Conservation (phyloP, 2,113 vertebrate genomes). For the Sphyrna mokarran region DNA sequence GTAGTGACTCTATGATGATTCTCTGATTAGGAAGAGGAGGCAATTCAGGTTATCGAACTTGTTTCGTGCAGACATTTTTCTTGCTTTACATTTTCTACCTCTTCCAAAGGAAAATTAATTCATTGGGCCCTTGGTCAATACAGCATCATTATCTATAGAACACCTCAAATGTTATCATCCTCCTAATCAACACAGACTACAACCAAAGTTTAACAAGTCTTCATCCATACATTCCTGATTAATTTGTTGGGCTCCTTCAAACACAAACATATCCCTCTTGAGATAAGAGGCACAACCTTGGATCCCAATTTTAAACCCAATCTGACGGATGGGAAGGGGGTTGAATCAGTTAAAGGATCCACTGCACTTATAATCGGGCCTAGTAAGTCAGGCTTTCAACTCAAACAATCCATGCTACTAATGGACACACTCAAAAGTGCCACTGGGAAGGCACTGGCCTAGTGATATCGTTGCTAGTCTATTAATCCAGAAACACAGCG, state of each 20-base stretch:
- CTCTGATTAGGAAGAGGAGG: neutral
- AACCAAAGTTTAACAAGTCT: neutral
- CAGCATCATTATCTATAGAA: neutral
- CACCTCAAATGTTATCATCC: neutral
- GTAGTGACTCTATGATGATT: no score
- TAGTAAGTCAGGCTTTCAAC: neutral
- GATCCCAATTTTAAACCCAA: neutral
- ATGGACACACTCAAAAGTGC: no score
- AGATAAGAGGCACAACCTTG: neutral
- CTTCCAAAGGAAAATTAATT: neutral
- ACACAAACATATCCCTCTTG: neutral
- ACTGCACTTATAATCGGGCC: neutral
- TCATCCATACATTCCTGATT: neutral
- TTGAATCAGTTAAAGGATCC: neutral
- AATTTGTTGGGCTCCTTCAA: neutral
- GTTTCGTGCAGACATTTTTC: neutral
- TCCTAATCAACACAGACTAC: neutral
- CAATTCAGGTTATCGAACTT: neutral
- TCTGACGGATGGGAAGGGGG: neutral
- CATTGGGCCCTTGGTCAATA: neutral
- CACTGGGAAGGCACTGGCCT: no score
- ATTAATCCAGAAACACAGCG: no score
- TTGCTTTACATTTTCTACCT: neutral
- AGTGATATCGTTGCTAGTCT: no score
- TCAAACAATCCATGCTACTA: no score